Base-by-base conservation (phyloP, 2,888 invertebrate species). In the Ophion costatus region DNA sequence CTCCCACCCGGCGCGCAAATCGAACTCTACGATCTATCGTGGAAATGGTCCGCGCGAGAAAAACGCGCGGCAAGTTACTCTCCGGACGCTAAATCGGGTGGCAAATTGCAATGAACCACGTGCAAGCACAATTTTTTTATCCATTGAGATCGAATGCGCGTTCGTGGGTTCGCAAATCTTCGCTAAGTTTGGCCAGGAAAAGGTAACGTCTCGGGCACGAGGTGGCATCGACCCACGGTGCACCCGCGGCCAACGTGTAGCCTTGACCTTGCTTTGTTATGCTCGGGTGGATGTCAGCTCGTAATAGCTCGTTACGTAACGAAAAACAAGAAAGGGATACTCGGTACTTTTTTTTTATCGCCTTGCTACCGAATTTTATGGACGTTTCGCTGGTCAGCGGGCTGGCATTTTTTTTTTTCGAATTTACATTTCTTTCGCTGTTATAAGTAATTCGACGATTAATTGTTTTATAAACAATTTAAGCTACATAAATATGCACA, bases 211-310 rank as follows among this genome's bases (percentile, higher is more conserved):
- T 61, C 33, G 33, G 17, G 64, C 63, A 24, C 14, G 10, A 56
- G 38, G 66, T 56, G 38, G 38, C 38, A 38, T 73, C 80, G 80
- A 80, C 66, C 82, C 56, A 42, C 14, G 38, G n/a, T 29, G 10
- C 6, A 38, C 6, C 51, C 59, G 24, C 17, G 20, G 24, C 17
- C 51, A 69, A 69, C n/a, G 45, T 83, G 88, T 85, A 90, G 87
- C 90, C 90, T 90, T 90, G 90, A 87, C 90, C 90, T 90, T 89
- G 88, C 90, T 86, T 86, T 89, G 82, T 17, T 38, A 67, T 6
- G 42, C 57, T 59, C 59, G 70, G 75, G 64, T 76, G 76, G 51
- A 83, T 80, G 80, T 51, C 76, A 66, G 75, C 66, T 64, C 51
- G 59, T 74, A 76, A 75, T 33, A 75, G 76, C 45, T 38, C 7